A percentile compares a stretch with the other conserved stretches of the same genome.
phyloP scores from a whole-genome alignment of 2,113 vertebrate species.

The Calonectris borealis region DNA sequence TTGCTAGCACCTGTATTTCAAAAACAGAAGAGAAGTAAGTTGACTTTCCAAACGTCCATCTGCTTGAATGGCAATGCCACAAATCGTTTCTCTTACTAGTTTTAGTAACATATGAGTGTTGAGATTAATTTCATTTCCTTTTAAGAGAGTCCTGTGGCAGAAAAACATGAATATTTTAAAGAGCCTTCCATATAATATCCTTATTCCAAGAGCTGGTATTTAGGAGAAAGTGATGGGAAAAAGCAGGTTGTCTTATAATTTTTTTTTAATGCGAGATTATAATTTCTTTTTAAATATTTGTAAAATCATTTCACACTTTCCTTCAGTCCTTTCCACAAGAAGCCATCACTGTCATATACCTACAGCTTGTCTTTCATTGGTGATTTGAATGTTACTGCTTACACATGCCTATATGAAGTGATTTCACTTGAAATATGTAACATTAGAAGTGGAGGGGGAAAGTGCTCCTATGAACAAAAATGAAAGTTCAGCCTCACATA shows the following conservation, averaged over 20 bases:
- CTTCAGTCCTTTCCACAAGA: neutral
- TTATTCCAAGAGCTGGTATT: neutral
- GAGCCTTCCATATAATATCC: neutral
- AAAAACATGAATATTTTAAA: neutral
- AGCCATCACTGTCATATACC: neutral
- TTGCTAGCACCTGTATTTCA: slow-evolving; percentile 88
- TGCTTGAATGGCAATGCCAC: neutral
- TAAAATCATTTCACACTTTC: neutral
- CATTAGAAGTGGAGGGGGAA: neutral
- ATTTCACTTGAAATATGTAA: neutral
- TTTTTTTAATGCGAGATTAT: neutral
- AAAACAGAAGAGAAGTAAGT: neutral
- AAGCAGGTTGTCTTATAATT: neutral
- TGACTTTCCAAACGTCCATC: neutral
- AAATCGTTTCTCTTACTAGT: neutral
- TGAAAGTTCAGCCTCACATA: neutral
- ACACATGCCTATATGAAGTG: neutral
- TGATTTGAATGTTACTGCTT: neutral
- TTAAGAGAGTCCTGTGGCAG: neutral
- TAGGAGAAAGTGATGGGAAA: neutral
- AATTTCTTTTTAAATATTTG: neutral
- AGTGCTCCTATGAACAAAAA: neutral
- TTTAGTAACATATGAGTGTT: neutral
- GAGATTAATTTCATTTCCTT: neutral
- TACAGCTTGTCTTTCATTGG: neutral